phyloP scores from a whole-genome alignment of 2,797 vertebrate genomes.

The Uromys caudimaculatus region DNA sequence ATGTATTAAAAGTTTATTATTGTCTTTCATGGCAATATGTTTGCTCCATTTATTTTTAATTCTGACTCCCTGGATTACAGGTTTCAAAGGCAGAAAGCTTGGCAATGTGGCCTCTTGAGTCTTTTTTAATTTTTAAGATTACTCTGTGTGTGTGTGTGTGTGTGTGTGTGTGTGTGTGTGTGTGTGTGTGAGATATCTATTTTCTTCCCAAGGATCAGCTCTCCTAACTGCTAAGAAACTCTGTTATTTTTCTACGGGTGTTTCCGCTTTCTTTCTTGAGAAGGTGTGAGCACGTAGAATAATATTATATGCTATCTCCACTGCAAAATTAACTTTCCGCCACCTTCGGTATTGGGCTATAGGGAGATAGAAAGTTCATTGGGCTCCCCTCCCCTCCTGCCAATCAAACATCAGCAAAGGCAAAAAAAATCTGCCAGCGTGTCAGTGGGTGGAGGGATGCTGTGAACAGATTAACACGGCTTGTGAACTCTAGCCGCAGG shows the following conservation, averaged over 20 bases:
- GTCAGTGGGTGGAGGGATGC: not conserved
- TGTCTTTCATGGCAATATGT: not conserved
- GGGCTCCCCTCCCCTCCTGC: not conserved
- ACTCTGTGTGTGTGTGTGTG: not conserved
- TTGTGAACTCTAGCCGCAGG: not conserved
- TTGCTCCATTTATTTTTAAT: not conserved
- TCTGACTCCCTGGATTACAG: not conserved
- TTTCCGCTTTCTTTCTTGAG: not conserved
- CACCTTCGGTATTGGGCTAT: not conserved
- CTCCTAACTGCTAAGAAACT: not conserved
- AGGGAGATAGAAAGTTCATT: not conserved
- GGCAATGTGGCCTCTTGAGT: not conserved
- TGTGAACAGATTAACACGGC: not conserved
- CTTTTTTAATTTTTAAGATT: not conserved
- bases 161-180: too few relatives aligned
- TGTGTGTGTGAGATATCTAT: not conserved
- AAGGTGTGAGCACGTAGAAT: not conserved
- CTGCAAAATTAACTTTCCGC: not conserved
- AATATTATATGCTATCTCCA: not conserved
- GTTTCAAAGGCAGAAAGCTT: not conserved
- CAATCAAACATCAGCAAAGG: constrained; percentile 10
- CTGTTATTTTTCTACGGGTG: not conserved
- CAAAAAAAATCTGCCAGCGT: not conserved
- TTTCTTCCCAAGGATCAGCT: constrained; percentile 28
- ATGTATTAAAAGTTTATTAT: not conserved